Evolutionary conservation across 2,888 invertebrate genomes (phyloP).

Genomic region (Macrosoma leucophasiata): DNA sequence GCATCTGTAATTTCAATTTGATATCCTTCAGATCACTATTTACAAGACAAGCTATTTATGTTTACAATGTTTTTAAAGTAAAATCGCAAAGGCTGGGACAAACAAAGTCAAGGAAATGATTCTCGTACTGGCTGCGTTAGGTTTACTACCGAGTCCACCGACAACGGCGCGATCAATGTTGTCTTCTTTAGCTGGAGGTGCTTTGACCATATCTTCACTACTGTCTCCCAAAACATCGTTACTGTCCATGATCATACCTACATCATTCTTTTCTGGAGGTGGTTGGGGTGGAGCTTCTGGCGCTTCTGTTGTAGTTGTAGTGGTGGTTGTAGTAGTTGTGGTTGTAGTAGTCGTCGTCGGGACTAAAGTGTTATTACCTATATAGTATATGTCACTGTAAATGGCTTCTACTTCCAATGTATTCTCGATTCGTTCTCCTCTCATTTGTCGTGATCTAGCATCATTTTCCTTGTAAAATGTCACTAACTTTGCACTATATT

Average conservation of each 20-base stretch:
- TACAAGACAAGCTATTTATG: slow-evolving; percentile 42
- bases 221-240: slow-evolving; percentile 50
- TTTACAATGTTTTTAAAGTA: slow-evolving; percentile 42
- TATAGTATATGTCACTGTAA: slow-evolving; percentile 85
- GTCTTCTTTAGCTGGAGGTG: slow-evolving; percentile 47
- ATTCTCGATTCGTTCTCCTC: slow-evolving; percentile 79
- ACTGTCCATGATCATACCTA: slow-evolving; percentile 48
- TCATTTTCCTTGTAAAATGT: slow-evolving; percentile 81
- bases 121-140: slow-evolving; percentile 35
- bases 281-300: slow-evolving; percentile 73
- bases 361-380: slow-evolving; percentile 83
- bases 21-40: slow-evolving; percentile 49
- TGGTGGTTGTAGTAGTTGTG: slow-evolving; percentile 77
- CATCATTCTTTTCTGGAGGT: slow-evolving; percentile 47
- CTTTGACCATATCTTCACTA: slow-evolving; percentile 43
- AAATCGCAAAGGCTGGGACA: slow-evolving; percentile 47
- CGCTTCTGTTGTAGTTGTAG: slow-evolving; percentile 71
- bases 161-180: slow-evolving; percentile 51
- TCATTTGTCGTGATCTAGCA: slow-evolving; percentile 74
- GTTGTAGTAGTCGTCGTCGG: slow-evolving; percentile 83
- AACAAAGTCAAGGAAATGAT: slow-evolving; percentile 40
- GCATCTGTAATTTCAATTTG: slow-evolving; percentile 49
- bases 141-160: slow-evolving; percentile 56
- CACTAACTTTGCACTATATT: slow-evolving; percentile 82
- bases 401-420: slow-evolving; percentile 82